phyloP scores from a whole-genome alignment of 2,797 vertebrate species.

The Mycteria americana region DNA sequence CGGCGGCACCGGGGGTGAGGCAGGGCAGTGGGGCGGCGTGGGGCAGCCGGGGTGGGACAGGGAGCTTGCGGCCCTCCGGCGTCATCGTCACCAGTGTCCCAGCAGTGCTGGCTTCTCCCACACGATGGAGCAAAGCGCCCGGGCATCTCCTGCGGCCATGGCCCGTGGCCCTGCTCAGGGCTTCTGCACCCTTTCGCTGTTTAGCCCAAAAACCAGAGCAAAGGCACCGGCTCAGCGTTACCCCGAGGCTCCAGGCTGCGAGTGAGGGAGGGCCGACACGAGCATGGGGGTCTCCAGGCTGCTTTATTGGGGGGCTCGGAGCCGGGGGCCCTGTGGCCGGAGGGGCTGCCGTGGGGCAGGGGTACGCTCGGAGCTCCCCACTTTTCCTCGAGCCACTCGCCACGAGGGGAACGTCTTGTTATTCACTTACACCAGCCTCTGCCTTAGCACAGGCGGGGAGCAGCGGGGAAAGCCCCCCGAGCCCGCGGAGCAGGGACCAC shows the following conservation, averaged over 20 bases:
- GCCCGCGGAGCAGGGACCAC: not conserved
- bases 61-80: not conserved
- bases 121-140: constrained; percentile 42
- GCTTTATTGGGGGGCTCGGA: constrained; percentile 25
- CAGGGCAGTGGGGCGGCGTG: not conserved
- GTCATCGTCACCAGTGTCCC: not conserved
- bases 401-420: not conserved
- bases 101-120: constrained; percentile 58
- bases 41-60: not conserved
- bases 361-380: rapidly evolving
- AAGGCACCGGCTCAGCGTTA: rapidly evolving
- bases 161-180: rapidly evolving
- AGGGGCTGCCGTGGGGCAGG: not conserved
- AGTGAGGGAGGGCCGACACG: not conserved
- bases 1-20: rapidly evolving
- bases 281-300: not conserved
- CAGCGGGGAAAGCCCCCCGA: not conserved
- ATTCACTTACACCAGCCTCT: not conserved
- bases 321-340: not conserved
- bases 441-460: not conserved
- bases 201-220: not conserved
- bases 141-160: not conserved
- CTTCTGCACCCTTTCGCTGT: not conserved
- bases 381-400: not conserved
- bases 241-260: rapidly evolving